Conservation (phyloP, 2,797 vertebrate genomes). For the Mus caroli region DNA sequence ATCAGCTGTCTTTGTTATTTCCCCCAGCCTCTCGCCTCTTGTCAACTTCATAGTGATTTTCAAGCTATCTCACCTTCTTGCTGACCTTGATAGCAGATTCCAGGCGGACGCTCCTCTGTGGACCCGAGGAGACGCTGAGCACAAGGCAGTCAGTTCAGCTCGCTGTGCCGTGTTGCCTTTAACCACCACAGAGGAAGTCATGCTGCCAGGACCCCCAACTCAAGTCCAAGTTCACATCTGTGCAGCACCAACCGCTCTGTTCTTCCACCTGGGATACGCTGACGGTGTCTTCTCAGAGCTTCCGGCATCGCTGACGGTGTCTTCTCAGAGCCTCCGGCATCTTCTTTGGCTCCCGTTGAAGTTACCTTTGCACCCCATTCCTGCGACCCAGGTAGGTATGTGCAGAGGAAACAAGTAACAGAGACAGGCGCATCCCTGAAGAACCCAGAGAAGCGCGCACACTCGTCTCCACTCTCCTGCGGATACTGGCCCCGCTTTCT, state of each 20-base stretch:
- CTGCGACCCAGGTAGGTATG: conserved; percentile 59
- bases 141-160: not conserved
- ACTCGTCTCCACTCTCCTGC: not conserved
- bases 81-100: conserved; percentile 52
- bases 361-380: not conserved
- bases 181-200: not conserved
- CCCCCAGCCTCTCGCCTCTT: not conserved
- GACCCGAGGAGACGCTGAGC: not conserved
- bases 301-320: not conserved
- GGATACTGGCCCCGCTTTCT: not conserved
- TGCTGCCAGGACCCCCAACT: not conserved
- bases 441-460: conserved; percentile 21
- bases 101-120: not conserved
- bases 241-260: not conserved
- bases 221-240: not conserved
- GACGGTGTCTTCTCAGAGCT: not conserved
- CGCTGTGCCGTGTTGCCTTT: not conserved
- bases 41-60: conserved; percentile 12
- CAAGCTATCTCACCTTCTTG: not conserved
- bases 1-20: not conserved
- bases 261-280: not conserved
- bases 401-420: conserved; percentile 23
- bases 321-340: not conserved
- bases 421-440: not conserved
- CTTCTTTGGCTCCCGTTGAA: not conserved